Evolutionary conservation across 2,113 vertebrate genomes (phyloP), one percentile per base, ranked within the genome.

Genomic region (Daphoenositta chrysoptera): DNA sequence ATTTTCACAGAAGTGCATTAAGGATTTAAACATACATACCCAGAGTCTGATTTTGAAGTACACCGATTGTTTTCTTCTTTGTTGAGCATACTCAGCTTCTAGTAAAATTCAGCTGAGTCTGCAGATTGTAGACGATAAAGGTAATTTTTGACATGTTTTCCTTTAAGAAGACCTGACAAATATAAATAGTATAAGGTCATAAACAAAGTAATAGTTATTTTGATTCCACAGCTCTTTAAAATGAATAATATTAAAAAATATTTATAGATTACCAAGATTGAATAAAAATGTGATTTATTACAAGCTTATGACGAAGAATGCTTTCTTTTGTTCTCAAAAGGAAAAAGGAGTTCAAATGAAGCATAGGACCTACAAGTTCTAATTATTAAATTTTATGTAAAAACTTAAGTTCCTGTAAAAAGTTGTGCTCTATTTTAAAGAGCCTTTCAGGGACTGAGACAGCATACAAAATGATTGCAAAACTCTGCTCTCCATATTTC

Each of bases 1-100:
- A 83, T 95, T 94, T 96, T 78, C 72, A 87, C 64, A 81, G 82
- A 94, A 94, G 50, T 81, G n/a, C 61, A 68, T 73, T 68, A 71
- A 88, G 76, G 64, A 57, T 71, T 80, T 80, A 63, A 90, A 42
- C 42, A 80, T 44, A 66, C 26, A 51, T 93, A 70, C 12, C 21
- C 33, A 73, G 58, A 66, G 22, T 19, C 30, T 54, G 63, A 85
- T 83, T 94, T 85, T 73, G 54, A 89, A 93, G 80, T 65, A 47
- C 27, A 79, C 56, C 75, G 37, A 87, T 68, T 86, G 53, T 79
- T 95, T 89, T 77, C 64, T 91, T 66, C 39, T 58, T 39, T 79
- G 26, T 75, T 86, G 58, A 70, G 12, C 23, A 11, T 31, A 47
- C 6, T 72, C 19, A 77, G 7, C 42, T 80, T 39, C 45, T 53